Conservation (phyloP, 2,113 vertebrate genomes). For the Ranitomeya variabilis region DNA sequence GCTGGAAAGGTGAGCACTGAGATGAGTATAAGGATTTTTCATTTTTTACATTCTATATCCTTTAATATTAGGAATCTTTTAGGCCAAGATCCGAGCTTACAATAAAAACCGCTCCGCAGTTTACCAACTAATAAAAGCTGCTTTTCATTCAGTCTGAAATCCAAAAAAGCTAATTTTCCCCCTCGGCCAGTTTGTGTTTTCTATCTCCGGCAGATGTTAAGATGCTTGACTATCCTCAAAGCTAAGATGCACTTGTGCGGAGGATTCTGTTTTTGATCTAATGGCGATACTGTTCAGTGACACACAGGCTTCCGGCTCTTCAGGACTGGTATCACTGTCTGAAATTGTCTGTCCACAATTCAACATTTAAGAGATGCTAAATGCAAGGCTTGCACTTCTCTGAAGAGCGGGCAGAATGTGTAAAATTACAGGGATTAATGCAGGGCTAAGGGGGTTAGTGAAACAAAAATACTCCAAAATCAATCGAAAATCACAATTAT, state of each 20-base stretch:
- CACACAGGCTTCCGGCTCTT: conserved; percentile 1
- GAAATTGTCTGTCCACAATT: conserved; percentile 54
- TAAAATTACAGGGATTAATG: conserved; percentile 70
- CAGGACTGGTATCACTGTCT: conserved; percentile 50
- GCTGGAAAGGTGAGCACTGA: too few species aligned
- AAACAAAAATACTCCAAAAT: conserved; percentile 71
- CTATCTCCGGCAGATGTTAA: conserved; percentile 32
- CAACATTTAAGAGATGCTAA: conserved; percentile 55
- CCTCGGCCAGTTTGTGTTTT: background rate
- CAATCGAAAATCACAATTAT: conserved; percentile 59
- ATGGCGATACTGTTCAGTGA: conserved; percentile 22
- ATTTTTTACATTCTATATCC: too few species aligned
- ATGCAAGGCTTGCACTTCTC: conserved; percentile 61
- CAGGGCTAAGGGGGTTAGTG: conserved; percentile 72
- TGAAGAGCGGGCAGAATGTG: conserved; percentile 75
- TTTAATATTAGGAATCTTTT: background rate
- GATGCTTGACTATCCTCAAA: conserved; percentile 36
- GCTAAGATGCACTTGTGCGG: conserved; percentile 19
- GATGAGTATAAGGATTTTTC: too few species aligned
- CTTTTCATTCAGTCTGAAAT: background rate
- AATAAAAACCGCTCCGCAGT: background rate
- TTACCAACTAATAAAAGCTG: background rate
- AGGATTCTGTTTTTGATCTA: conserved; percentile 28
- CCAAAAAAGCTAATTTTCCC: background rate
- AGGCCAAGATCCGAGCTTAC: background rate